Percentiles rank a stretch among this genome's conserved stretches.
Evolutionary conservation across 2,797 vertebrate species (phyloP).

Genomic region (Limnodromus scolopaceus): DNA sequence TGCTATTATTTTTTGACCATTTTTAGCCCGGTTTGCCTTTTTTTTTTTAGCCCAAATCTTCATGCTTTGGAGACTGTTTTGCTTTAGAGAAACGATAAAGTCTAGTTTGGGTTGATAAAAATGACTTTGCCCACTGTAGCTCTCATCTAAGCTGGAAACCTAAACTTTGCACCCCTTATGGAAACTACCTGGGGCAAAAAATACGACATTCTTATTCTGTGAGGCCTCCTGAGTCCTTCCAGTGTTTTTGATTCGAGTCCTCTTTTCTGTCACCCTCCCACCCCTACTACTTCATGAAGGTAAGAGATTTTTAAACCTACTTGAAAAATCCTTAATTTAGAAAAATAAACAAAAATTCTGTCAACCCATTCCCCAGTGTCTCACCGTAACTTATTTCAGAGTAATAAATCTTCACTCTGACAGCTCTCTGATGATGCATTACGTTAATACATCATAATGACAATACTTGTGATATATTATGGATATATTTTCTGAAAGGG

Average conservation of each 20-base stretch:
- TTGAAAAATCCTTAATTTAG: constrained; percentile 69
- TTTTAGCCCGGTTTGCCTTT: background rate
- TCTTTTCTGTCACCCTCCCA: constrained; percentile 34
- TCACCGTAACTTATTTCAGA: constrained; percentile 60
- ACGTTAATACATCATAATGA: constrained; percentile 78
- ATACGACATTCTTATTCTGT: constrained; percentile 20
- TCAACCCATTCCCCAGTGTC: constrained; percentile 51
- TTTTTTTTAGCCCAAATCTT: background rate
- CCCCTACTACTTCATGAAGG: background rate
- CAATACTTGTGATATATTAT: constrained; percentile 73
- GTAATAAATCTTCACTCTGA: constrained; percentile 75
- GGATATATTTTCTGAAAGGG: constrained; percentile 70
- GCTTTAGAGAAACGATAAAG: background rate
- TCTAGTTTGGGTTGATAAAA: constrained; percentile 17
- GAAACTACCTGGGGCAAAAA: background rate
- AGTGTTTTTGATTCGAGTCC: constrained; percentile 36
- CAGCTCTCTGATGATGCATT: constrained; percentile 77
- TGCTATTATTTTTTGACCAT: background rate
- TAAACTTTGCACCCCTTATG: background rate
- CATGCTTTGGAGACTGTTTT: background rate
- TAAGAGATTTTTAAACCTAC: constrained; percentile 57
- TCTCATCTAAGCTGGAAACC: background rate
- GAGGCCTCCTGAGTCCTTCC: constrained; percentile 29
- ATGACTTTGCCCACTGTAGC: background rate
- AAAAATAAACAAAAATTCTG: constrained; percentile 79